phyloP scores from a whole-genome alignment of 2,797 vertebrate species.

The Onychomys torridus region DNA sequence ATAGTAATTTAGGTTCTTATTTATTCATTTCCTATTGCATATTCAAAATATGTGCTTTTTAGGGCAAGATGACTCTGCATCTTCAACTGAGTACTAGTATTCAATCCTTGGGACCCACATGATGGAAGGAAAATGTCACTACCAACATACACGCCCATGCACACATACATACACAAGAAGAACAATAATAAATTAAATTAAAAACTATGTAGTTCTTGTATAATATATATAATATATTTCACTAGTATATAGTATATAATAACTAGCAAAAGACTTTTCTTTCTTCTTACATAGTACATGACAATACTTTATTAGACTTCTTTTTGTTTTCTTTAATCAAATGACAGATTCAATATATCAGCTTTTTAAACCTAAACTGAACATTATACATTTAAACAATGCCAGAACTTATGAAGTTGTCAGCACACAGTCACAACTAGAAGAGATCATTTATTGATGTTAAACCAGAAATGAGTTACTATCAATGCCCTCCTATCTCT shows the following conservation, averaged over 20 bases:
- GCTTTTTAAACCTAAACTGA: slow-evolving; percentile 85
- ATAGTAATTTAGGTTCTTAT: background rate
- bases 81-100: background rate
- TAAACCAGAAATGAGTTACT: slow-evolving; percentile 89
- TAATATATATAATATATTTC: background rate
- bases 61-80: background rate
- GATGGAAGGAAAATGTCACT: background rate
- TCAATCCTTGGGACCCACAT: background rate
- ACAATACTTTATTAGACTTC: background rate
- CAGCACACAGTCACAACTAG: slow-evolving; percentile 93
- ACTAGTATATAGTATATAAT: too few species aligned
- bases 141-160: background rate
- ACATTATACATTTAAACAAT: slow-evolving; percentile 89
- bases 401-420: slow-evolving; percentile 87
- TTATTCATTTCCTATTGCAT: background rate
- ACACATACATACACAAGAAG: background rate
- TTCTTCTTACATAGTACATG: background rate
- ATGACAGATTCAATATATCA: slow-evolving; percentile 88
- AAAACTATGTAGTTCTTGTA: background rate
- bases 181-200: background rate
- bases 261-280: background rate
- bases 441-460: slow-evolving; percentile 89
- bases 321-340: slow-evolving; percentile 84
- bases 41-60: background rate
- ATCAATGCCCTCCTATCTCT: slow-evolving; percentile 90